phyloP scores from a whole-genome alignment of 2,888 invertebrate species.

The Sarcophaga rosellei region DNA sequence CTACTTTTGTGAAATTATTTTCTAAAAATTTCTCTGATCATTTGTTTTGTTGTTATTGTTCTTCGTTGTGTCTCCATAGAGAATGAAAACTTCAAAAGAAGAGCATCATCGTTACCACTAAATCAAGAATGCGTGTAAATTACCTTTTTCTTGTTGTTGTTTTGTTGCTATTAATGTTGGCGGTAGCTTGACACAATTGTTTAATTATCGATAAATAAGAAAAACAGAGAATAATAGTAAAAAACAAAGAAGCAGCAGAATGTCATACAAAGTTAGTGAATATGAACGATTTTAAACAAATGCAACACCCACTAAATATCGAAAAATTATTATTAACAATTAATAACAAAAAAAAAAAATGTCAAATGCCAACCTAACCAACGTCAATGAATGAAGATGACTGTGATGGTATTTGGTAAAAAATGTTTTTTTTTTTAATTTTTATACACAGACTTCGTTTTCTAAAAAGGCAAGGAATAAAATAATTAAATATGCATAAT shows the following conservation, averaged over 20 bases:
- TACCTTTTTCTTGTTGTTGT: conserved; percentile 1
- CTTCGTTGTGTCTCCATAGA: neutral
- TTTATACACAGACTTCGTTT: no score
- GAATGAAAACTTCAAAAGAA: neutral
- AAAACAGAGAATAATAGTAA: neutral
- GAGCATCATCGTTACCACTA: neutral
- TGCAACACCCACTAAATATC: conserved; percentile 55
- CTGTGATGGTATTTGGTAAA: conserved; percentile 1
- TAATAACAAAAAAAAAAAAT: conserved; percentile 16
- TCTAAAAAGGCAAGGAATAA: neutral
- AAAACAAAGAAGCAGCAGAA: neutral
- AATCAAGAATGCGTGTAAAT: neutral
- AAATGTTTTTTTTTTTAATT: conserved; percentile 5
- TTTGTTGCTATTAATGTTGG: neutral
- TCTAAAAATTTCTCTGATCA: neutral
- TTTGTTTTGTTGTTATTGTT: neutral
- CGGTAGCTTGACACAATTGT: conserved; percentile 30
- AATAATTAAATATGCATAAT: conserved; percentile 17
- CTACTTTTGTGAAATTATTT: neutral
- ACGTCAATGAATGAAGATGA: conserved; percentile 45
- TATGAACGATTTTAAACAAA: conserved; percentile 18
- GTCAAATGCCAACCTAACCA: conserved; percentile 14
- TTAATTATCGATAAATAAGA: conserved; percentile 21
- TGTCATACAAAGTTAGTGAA: conserved; percentile 28
- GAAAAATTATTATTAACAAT: conserved; percentile 30